Base-by-base conservation (phyloP, 2,797 vertebrate genomes). In the Sebastes paucispinis region DNA sequence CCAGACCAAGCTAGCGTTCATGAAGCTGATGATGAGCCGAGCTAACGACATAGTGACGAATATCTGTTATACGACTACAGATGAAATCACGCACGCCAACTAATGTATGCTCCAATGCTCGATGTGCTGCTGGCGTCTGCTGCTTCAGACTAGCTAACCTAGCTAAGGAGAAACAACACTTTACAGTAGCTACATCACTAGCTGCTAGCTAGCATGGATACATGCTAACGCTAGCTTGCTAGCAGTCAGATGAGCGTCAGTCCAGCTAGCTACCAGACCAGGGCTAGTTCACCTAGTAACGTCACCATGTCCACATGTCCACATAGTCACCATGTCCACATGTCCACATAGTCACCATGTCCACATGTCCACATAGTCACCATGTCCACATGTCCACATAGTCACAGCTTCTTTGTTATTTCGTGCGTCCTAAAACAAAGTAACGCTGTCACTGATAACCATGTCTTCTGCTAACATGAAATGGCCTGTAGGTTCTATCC, bases 191-290 rank as follows among this genome's bases (percentile, higher is more conserved):
- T 27, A 29, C 24, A 22, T 22, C 36, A 39, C n/a, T 62, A 29
- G 75, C 50, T 39, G 13, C 1, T 64, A 20, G 83, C 65, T 74
- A 83, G 43, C 69, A 68, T 27, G 52, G 16, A 25, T 34, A n/a
- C 29, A 24, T n/a, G 60, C 74, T 74, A 79, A 55, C 20, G 27
- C 11, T 72, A 87, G 80, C 73, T 55, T 16, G 63, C 18, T 69
- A 59, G 31, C 29, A 6, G 20, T 12, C 6, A 58, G 24, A 3
- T 12, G 16, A 79, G 8, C 54, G 47, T 6, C 27, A 24, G 60
- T 16, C 5, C 47, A 43, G 5, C 16, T 29, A 22, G 24, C 24
- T 8, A 54, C 34, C 12, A 1, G 18, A 7, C 34, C 14, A 1
- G 18, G 9, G 43, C 5, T 32, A 10, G 10, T 25, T 0, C 31